A percentile compares a stretch with the other conserved stretches of the same genome.
Evolutionary conservation across 2,113 vertebrate genomes (phyloP).

Genomic region (Anguilla japonica): DNA sequence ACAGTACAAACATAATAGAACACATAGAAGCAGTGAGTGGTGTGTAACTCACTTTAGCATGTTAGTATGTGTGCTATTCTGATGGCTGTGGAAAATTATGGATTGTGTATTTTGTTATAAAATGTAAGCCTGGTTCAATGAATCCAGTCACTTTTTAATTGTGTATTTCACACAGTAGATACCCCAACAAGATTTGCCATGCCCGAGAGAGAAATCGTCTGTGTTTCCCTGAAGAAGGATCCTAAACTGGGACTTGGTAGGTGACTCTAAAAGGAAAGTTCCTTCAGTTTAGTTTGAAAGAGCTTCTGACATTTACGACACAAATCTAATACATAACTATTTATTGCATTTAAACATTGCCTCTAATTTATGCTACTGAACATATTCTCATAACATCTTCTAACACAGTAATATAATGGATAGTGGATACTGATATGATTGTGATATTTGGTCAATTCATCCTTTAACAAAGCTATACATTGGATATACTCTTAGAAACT

Average conservation of each 20-base stretch:
- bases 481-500: no score
- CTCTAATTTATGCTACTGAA: neutral
- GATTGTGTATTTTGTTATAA: no score
- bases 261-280: conserved; percentile 43
- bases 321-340: neutral
- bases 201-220: conserved; percentile 79
- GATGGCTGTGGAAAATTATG: no score
- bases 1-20: no score
- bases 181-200: conserved; percentile 67
- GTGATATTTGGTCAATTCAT: no score
- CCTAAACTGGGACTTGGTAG: conserved; percentile 83
- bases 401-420: neutral
- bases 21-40: no score
- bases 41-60: no score
- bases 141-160: neutral
- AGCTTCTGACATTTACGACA: neutral
- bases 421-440: no score
- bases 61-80: no score
- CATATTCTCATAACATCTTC: neutral
- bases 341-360: neutral
- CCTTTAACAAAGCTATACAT: no score
- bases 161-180: conserved; percentile 53
- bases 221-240: conserved; percentile 79
- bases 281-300: neutral
- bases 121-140: no score